Evolutionary conservation across 2,797 vertebrate species (phyloP).

Genomic region (Enteromius fasciolatus): DNA sequence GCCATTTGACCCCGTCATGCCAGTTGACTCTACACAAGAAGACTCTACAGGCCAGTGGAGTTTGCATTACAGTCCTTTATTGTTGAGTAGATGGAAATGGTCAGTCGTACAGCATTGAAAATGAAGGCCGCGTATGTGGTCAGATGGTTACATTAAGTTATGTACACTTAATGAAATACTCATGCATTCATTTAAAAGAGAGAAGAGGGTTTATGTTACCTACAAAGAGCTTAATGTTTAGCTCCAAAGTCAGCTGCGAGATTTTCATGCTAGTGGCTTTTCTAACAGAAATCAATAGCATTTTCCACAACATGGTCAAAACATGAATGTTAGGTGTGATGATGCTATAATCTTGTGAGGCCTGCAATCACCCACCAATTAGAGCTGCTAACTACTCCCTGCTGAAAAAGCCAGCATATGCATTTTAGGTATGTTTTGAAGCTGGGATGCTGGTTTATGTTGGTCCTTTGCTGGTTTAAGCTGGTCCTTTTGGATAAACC

Average conservation of each 20-base stretch:
- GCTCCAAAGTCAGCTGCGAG: not conserved
- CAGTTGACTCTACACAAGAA: slow-evolving; percentile 37
- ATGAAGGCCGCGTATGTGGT: not conserved
- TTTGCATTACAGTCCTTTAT: slow-evolving; percentile 70
- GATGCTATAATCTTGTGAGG: slow-evolving; percentile 42
- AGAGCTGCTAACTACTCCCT: not conserved
- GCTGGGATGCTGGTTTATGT: too few relatives aligned
- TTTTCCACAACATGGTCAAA: not conserved
- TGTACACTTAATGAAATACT: not conserved
- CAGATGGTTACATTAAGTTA: slow-evolving; percentile 1
- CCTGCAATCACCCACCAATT: not conserved
- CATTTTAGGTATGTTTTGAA: too few relatives aligned
- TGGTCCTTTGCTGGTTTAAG: too few relatives aligned
- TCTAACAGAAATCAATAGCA: not conserved
- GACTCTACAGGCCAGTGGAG: slow-evolving; percentile 29
- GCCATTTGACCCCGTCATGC: slow-evolving; percentile 49
- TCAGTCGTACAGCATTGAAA: slow-evolving; percentile 18
- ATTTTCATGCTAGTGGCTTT: not conserved
- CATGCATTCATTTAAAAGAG: not conserved
- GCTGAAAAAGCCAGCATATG: too few relatives aligned
- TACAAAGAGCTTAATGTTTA: not conserved
- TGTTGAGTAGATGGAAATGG: slow-evolving; percentile 61
- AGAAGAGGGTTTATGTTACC: not conserved
- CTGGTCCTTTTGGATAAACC: too few relatives aligned
- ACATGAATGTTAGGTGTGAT: not conserved